Conservation (phyloP, 2,797 vertebrate species). For the Dallia pectoralis region DNA sequence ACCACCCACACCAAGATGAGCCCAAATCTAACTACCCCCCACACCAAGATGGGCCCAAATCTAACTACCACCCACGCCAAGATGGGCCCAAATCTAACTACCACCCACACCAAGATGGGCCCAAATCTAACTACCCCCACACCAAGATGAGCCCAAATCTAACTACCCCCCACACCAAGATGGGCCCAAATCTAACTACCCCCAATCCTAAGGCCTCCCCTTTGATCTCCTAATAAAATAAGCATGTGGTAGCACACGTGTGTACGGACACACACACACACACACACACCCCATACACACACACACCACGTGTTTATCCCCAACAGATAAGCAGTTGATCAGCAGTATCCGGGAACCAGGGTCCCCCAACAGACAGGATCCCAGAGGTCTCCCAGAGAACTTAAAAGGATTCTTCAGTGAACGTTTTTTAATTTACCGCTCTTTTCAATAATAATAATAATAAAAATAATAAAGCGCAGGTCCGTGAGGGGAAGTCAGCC, state of each 20-base stretch:
- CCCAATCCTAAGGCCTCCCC: background rate
- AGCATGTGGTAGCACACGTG: constrained; percentile 40
- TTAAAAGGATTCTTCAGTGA: constrained; percentile 62
- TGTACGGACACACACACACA: constrained; percentile 10
- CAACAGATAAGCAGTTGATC: constrained; percentile 19
- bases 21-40: background rate
- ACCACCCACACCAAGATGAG: background rate
- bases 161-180: background rate
- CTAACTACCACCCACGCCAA: background rate
- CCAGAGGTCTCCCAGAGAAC: constrained; percentile 44
- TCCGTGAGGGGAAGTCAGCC: constrained; percentile 25
- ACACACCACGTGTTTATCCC: constrained; percentile 57
- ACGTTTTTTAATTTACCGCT: constrained; percentile 63
- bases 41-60: constrained; percentile 14
- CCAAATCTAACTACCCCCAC: constrained; percentile 14
- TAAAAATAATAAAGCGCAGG: constrained; percentile 45
- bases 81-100: background rate
- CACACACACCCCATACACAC: constrained; percentile 40
- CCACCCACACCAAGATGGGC: constrained; percentile 48
- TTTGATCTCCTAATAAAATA: constrained; percentile 38
- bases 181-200: constrained; percentile 15
- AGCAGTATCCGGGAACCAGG: background rate
- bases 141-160: constrained; percentile 16
- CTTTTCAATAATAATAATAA: constrained; percentile 56
- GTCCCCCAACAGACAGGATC: constrained; percentile 38